Evolutionary conservation across 1,140 invertebrate genomes (phyloP).

Genomic region (Bemisia tabaci): DNA sequence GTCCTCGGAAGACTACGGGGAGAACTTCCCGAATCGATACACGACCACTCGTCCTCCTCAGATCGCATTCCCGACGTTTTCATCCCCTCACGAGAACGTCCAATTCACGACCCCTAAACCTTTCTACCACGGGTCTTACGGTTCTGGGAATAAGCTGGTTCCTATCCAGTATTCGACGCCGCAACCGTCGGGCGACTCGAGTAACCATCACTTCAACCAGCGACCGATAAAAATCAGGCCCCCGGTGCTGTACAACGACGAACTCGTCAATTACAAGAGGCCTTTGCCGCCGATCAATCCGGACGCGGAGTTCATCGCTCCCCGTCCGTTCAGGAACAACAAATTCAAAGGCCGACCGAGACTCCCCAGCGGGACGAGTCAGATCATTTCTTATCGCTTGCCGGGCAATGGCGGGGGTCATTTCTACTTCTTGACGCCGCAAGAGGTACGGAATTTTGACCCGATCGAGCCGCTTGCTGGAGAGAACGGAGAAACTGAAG

Average conservation of each 20-base stretch:
- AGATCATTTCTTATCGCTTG: constrained; percentile 49
- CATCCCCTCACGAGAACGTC: background rate
- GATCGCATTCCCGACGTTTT: background rate
- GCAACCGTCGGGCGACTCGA: background rate
- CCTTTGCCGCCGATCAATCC: constrained; percentile 37
- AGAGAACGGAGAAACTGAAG: background rate
- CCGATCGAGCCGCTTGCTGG: background rate
- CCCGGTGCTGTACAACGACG: constrained; percentile 27
- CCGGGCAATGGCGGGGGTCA: constrained; percentile 51
- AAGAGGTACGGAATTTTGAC: constrained; percentile 20
- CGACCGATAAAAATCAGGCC: background rate
- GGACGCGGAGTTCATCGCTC: constrained; percentile 36
- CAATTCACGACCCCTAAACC: background rate
- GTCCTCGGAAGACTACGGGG: background rate
- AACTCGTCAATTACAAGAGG: constrained; percentile 37
- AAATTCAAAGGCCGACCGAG: background rate
- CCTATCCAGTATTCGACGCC: background rate
- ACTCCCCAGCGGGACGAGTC: constrained; percentile 17
- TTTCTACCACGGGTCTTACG: background rate
- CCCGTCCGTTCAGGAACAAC: background rate
- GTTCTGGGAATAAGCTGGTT: too few relatives aligned
- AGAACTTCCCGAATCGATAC: background rate
- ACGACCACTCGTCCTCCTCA: background rate
- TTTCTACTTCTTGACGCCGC: constrained; percentile 61
- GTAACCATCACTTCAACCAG: background rate